Conservation (phyloP, 1,140 invertebrate species). For the Lasioglossum baleicum region DNA sequence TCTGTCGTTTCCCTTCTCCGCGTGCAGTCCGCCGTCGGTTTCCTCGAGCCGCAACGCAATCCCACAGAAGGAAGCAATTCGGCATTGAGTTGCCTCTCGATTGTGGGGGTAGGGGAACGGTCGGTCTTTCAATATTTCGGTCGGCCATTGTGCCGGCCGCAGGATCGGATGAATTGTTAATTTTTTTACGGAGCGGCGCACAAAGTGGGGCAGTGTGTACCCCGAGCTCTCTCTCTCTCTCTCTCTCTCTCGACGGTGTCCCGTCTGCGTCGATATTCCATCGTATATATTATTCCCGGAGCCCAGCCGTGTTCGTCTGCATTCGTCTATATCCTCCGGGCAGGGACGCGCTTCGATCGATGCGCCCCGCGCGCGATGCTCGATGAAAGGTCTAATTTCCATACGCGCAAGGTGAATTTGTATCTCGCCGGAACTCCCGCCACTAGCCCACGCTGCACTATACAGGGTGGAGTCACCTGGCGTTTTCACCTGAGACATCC, state of each 20-base stretch:
- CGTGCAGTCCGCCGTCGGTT: not conserved
- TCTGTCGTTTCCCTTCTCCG: not conserved
- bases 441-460: too few relatives aligned
- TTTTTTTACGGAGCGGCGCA: constrained; percentile 52
- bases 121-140: constrained; percentile 40
- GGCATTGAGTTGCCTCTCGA: constrained; percentile 27
- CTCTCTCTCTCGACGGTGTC: not conserved
- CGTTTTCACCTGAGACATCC: too few relatives aligned
- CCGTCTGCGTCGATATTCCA: constrained; percentile 45
- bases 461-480: too few relatives aligned
- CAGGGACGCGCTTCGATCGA: constrained; percentile 44
- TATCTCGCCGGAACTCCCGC: constrained; percentile 25
- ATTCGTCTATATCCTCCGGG: not conserved
- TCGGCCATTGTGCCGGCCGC: constrained; percentile 25
- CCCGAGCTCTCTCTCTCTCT: not conserved
- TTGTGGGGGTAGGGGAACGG: not conserved
- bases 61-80: constrained; percentile 47
- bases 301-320: not conserved
- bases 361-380: constrained; percentile 41
- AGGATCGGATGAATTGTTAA: constrained; percentile 53
- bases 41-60: constrained; percentile 21
- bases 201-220: constrained; percentile 60
- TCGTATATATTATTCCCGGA: constrained; percentile 39
- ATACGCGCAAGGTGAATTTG: constrained; percentile 50
- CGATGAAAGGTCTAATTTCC: constrained; percentile 64